A percentile compares a stretch with the other conserved stretches of the same genome.
Evolutionary conservation across 2,797 vertebrate species (phyloP).

Genomic region (Sebastes iracundus): DNA sequence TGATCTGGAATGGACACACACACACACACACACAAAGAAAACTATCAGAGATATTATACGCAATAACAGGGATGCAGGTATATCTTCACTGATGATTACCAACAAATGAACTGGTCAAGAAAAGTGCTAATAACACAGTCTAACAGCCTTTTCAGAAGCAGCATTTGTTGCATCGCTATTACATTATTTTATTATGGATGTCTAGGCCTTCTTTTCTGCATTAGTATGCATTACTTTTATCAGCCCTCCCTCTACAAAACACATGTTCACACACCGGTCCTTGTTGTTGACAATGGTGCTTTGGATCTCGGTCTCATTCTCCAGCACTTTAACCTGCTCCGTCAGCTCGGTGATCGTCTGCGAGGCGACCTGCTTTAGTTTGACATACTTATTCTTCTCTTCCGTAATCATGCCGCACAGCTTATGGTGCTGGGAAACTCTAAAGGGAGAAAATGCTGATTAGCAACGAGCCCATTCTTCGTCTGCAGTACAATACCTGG

Average conservation of each 20-base stretch:
- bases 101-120: not conserved
- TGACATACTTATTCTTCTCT: slow-evolving; percentile 88
- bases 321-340: slow-evolving; percentile 82
- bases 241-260: not conserved
- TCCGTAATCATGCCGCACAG: slow-evolving; percentile 81
- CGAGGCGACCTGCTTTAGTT: slow-evolving; percentile 82
- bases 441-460: slow-evolving; percentile 52
- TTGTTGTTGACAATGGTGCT: slow-evolving; percentile 76
- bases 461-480: not conserved
- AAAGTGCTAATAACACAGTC: not conserved
- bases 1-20: slow-evolving; percentile 77
- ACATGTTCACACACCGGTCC: slow-evolving; percentile 83
- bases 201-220: not conserved
- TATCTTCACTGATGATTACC: not conserved
- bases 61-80: not conserved
- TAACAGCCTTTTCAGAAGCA: not conserved
- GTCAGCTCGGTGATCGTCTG: slow-evolving; percentile 83
- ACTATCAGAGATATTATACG: not conserved
- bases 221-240: not conserved
- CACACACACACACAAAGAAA: not conserved
- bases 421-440: slow-evolving; percentile 83
- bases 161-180: not conserved
- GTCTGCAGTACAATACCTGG: not conserved
- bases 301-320: slow-evolving; percentile 87
- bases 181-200: not conserved